Evolutionary conservation across 2,113 vertebrate species (phyloP).

Genomic region (Proteles cristata): DNA sequence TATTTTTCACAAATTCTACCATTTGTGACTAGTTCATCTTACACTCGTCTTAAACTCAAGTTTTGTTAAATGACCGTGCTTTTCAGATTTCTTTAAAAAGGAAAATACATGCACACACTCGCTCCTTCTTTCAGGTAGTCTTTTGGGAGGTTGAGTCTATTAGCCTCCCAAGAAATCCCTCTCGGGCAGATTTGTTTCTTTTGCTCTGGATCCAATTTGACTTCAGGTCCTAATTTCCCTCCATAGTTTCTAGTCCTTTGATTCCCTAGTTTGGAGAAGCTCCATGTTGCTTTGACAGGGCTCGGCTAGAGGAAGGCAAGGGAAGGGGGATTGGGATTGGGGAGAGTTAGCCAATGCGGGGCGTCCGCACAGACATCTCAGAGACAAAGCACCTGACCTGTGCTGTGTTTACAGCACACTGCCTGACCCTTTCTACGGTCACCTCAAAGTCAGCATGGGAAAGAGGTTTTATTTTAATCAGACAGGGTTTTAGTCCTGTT

Average conservation of each 20-base stretch:
- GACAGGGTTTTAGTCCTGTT: background rate
- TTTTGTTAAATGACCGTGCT: slow-evolving; percentile 1
- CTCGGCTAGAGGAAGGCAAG: background rate
- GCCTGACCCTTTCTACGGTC: background rate
- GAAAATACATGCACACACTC: background rate
- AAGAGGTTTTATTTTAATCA: slow-evolving; percentile 3
- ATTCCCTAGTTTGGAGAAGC: background rate
- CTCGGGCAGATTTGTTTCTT: background rate
- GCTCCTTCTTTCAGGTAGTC: background rate
- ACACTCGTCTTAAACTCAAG: background rate
- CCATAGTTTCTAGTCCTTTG: background rate
- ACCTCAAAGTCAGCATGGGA: background rate
- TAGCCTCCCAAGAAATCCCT: background rate
- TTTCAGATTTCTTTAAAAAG: background rate
- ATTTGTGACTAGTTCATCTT: slow-evolving; percentile 28
- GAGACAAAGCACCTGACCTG: background rate
- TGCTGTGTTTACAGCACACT: background rate
- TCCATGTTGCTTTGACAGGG: background rate
- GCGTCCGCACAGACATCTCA: background rate
- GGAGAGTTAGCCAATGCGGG: background rate
- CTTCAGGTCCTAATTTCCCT: background rate
- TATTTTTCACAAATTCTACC: slow-evolving; percentile 15
- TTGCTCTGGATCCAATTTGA: background rate
- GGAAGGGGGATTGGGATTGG: background rate
- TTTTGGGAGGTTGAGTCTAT: background rate